A percentile compares a stretch with the other conserved stretches of the same genome.
Conservation (phyloP, 2,888 invertebrate species). For the Amiota communis region DNA sequence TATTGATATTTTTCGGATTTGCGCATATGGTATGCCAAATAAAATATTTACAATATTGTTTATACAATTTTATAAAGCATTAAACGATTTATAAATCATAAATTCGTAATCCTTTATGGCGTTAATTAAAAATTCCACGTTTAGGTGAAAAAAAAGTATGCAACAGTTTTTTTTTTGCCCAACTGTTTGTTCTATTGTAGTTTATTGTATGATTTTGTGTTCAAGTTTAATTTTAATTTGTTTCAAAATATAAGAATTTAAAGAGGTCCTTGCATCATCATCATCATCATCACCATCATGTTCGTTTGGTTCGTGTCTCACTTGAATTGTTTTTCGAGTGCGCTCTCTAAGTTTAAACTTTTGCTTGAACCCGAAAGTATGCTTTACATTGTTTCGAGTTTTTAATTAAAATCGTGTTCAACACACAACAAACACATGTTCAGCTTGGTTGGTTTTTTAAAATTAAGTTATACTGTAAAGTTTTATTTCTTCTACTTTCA, state of each 20-base stretch:
- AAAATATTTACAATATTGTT: too few relatives aligned
- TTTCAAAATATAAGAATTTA: too few relatives aligned
- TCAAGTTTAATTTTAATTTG: too few relatives aligned
- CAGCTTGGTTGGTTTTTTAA: background rate
- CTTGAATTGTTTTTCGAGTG: background rate
- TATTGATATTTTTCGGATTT: too few relatives aligned
- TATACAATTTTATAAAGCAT: too few relatives aligned
- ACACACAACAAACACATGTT: background rate
- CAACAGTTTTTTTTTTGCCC: background rate
- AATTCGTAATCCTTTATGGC: too few relatives aligned
- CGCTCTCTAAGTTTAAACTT: background rate
- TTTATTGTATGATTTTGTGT: background rate
- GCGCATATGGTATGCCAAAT: too few relatives aligned
- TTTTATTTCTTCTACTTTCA: background rate
- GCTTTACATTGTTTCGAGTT: slow-evolving; percentile 27
- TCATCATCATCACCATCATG: too few relatives aligned
- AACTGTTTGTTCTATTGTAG: background rate
- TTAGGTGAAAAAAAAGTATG: background rate
- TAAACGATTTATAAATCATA: too few relatives aligned
- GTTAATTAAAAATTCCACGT: too few relatives aligned
- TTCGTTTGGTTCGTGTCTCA: background rate
- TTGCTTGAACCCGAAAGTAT: background rate
- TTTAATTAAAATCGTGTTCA: slow-evolving; percentile 48
- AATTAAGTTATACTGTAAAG: slow-evolving; percentile 18
- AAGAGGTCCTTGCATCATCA: too few relatives aligned